Conservation (phyloP, 2,113 vertebrate species). For the Silurus meridionalis region DNA sequence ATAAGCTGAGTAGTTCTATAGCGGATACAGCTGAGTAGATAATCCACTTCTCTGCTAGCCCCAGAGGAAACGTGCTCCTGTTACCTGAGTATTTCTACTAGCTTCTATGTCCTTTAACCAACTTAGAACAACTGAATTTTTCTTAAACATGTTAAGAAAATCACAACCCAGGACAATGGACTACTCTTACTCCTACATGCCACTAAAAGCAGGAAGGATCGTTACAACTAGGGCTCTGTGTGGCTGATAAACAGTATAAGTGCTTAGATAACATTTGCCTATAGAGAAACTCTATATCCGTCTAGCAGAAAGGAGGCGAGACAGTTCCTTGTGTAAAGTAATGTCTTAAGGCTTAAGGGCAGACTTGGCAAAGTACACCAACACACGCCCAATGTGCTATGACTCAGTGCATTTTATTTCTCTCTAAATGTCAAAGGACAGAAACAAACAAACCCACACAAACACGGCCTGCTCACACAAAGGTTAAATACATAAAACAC, state of each 20-base stretch:
- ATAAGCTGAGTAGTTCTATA: background rate
- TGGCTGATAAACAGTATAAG: background rate
- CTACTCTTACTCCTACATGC: background rate
- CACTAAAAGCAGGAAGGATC: background rate
- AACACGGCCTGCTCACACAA: background rate
- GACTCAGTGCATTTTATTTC: conserved; percentile 32
- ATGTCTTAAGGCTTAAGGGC: conserved; percentile 14
- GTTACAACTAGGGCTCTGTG: background rate
- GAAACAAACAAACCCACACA: conserved; percentile 9
- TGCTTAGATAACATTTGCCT: background rate
- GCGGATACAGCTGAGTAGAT: background rate
- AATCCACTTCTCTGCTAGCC: background rate
- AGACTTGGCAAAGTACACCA: conserved; percentile 15
- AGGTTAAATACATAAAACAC: conserved; percentile 34
- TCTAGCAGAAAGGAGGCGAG: background rate
- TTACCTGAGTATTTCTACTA: background rate
- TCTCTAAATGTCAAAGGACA: conserved; percentile 59
- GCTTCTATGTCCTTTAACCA: background rate
- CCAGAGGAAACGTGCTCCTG: background rate
- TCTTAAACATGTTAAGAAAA: background rate
- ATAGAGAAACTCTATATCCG: background rate
- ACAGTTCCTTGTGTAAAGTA: background rate
- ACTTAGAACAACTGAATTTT: background rate
- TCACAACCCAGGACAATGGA: background rate
- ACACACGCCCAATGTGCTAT: background rate